Evolutionary conservation across 2,888 invertebrate species (phyloP), one percentile per base, ranked within the genome.

Genomic region (Iselma pallidipennis): DNA sequence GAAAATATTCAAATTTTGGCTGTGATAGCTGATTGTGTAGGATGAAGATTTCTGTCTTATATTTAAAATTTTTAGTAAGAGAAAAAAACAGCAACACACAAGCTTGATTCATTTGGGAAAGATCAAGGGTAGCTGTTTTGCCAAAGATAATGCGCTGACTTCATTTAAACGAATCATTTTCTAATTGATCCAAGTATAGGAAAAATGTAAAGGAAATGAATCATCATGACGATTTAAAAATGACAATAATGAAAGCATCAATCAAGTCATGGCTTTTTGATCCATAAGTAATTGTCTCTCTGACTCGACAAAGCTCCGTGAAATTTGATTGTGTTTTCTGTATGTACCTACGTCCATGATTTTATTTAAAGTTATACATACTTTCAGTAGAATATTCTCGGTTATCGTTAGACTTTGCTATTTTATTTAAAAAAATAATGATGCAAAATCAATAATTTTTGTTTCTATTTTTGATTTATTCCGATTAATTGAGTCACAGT

Each of bases 41-140:
- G 29, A 29, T 3, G n/a, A n/a, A n/a, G n/a, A n/a, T n/a, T n/a
- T n/a, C n/a, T n/a, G n/a, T n/a, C n/a, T n/a, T n/a, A n/a, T n/a
- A n/a, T n/a, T n/a, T n/a, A n/a, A n/a, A n/a, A n/a, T n/a, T n/a
- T n/a, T n/a, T n/a, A n/a, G n/a, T n/a, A n/a, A n/a, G n/a, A n/a
- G n/a, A n/a, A n/a, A n/a, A n/a, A n/a, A n/a, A n/a, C 16, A 1
- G 12, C 45, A 5, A 12, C 10, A 23, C 2, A 1, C 14, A 33
- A 16, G 4, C 52, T 52, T 14, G 33, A 31, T 52, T 31, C 29
- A 52, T 52, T 52, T 52, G 52, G 52, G 52, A 52, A 52, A 52
- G 52, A 52, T 52, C 52, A 52, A 31, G 52, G 52, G 52, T 52
- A 16, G 21, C 6, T 45, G 23, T 21, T 45, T 23, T 45, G 45